Conservation (phyloP, 2,888 invertebrate species). For the Cephus spinipes region DNA sequence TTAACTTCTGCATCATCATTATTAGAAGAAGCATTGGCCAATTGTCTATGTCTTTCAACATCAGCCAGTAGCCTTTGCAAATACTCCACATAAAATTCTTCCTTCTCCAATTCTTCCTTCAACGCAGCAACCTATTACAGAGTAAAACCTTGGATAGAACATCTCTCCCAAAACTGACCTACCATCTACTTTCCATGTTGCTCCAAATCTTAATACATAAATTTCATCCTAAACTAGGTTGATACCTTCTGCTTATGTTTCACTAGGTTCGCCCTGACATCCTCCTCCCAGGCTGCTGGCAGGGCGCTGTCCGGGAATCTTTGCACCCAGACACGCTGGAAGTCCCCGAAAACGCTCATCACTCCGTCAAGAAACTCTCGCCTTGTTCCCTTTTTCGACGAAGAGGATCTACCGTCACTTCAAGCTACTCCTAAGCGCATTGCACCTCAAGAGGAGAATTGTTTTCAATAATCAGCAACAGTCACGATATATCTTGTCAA, state of each 20-base stretch:
- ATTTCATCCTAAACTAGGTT: too few relatives aligned
- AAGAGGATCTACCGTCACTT: neutral
- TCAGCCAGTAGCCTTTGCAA: constrained; percentile 86
- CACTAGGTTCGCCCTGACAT: constrained; percentile 89
- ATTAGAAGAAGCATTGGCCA: constrained; percentile 47
- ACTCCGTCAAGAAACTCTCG: constrained; percentile 20
- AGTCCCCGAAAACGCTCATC: constrained; percentile 89
- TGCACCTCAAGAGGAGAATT: neutral
- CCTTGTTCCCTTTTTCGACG: neutral
- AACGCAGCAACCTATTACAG: constrained; percentile 72
- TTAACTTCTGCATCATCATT: constrained; percentile 67
- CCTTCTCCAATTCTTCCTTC: constrained; percentile 88
- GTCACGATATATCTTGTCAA: neutral
- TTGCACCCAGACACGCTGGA: constrained; percentile 92
- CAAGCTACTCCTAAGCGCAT: neutral
- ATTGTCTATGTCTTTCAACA: constrained; percentile 81
- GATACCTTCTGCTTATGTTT: constrained; percentile 86
- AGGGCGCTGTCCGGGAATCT: constrained; percentile 91
- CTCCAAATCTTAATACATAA: too few relatives aligned
- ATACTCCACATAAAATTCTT: constrained; percentile 91
- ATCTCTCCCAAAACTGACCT: constrained; percentile 2
- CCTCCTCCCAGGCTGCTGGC: constrained; percentile 93
- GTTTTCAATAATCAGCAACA: neutral
- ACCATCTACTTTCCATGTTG: neutral
- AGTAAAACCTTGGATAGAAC: neutral